Percentiles rank a stretch among this genome's conserved stretches.
Conservation (phyloP, 2,888 invertebrate genomes). For the Drosophila tanythrix region DNA sequence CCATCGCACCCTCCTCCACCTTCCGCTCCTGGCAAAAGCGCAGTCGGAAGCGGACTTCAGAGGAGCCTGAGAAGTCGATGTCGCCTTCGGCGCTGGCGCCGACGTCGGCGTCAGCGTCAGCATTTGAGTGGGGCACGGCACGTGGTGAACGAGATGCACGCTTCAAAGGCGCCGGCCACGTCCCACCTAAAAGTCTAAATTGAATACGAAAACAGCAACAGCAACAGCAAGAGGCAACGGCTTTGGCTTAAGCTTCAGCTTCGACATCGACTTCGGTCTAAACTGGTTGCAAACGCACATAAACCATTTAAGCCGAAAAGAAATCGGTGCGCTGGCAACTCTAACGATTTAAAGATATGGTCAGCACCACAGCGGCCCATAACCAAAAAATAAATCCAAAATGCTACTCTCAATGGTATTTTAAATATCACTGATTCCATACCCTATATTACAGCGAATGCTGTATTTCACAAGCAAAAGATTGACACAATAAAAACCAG, state of each 20-base stretch:
- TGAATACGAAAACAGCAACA: constrained; percentile 57
- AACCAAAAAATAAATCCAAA: constrained; percentile 31
- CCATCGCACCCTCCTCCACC: background rate
- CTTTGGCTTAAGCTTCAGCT: background rate
- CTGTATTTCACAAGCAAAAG: background rate
- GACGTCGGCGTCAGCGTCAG: background rate
- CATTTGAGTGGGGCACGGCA: constrained; percentile 62
- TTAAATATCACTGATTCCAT: constrained; percentile 30
- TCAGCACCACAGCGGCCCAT: constrained; percentile 32
- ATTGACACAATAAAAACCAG: background rate
- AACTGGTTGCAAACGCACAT: constrained; percentile 80
- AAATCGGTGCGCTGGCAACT: constrained; percentile 73
- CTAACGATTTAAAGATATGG: constrained; percentile 57
- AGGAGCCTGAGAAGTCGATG: constrained; percentile 14
- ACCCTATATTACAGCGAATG: constrained; percentile 13
- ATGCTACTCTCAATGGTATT: constrained; percentile 43
- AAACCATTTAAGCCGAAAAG: constrained; percentile 81
- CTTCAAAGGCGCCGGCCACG: constrained; percentile 77
- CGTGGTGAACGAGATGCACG: constrained; percentile 78
- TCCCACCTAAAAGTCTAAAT: constrained; percentile 74
- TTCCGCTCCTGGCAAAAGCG: constrained; percentile 22
- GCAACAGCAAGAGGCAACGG: constrained; percentile 33
- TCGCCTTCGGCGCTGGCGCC: constrained; percentile 12
- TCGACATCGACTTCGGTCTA: constrained; percentile 45
- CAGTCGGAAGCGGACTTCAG: constrained; percentile 20